Base-by-base conservation (phyloP, 2,113 vertebrate genomes). In the Lasiurus cinereus region DNA sequence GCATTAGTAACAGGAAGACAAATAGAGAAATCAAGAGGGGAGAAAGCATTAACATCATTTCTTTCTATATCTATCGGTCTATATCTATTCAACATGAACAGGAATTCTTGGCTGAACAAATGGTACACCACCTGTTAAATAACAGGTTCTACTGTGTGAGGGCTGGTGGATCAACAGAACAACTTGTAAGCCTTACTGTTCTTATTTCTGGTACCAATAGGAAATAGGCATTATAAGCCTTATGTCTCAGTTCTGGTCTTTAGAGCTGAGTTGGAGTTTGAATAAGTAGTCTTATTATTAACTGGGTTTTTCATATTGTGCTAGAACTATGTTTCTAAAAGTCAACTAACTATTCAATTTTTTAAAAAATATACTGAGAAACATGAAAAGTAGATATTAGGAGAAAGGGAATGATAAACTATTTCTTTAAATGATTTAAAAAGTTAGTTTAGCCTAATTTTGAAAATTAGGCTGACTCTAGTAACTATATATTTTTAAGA, bases 291-390 rank as follows among this genome's bases (percentile, higher is more conserved):
- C 39, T 92, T 85, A 86, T 69, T 83, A 76, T 83, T 93, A 95
- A 76, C 13, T 70, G 67, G 6, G 31, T n/a, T 88, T 87, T 95
- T 94, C 52, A 84, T 90, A 77, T 43, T 94, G 50, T 90, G 8
- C 33, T 93, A n/a, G 69, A 22, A 93, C 54, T 64, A 72, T 76
- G 21, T 90, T 96, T 97, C 83, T 76, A 96, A 92, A 94, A 97
- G 21, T 94, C 73, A 95, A 96, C 0, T 56, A 48, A 76, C 36
- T 86, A 92, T 91, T 18, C 27, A 73, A 33, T 73, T 66, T 93
- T 93, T 62, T 14, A 64, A 80, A 91, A 91, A 82, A 19, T 83
- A 82, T 43, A 64, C 27, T 92, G 76, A 89, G 48, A 79, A 94
- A 83, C 12, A 39, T 48, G 64, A 74, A 79, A 92, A 83, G n/a